A percentile compares a stretch with the other conserved stretches of the same genome.
Evolutionary conservation across 2,888 invertebrate species (phyloP).

Genomic region (Leucophenga montana): DNA sequence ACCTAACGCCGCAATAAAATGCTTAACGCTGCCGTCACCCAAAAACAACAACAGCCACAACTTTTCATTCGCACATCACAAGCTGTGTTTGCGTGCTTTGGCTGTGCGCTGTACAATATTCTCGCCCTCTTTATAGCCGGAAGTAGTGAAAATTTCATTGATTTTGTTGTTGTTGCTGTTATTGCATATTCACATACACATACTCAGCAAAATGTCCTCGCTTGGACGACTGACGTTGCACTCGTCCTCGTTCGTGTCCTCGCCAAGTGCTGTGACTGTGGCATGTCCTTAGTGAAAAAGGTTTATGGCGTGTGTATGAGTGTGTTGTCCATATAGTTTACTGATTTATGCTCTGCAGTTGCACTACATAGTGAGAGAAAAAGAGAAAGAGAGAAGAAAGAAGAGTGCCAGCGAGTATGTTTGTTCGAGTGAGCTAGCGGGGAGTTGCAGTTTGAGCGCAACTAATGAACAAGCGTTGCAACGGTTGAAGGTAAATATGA

Average conservation of each 20-base stretch:
- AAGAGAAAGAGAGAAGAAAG: too few species aligned
- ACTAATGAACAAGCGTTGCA: too few species aligned
- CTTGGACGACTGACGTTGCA: constrained; percentile 48
- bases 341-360: constrained; percentile 49
- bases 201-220: constrained; percentile 47
- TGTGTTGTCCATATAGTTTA: constrained; percentile 48
- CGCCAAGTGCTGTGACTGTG: constrained; percentile 22
- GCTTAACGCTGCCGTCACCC: neutral
- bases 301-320: constrained; percentile 27
- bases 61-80: constrained; percentile 28
- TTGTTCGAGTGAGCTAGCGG: neutral
- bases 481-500: neutral
- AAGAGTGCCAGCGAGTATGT: too few species aligned
- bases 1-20: constrained; percentile 10
- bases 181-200: constrained; percentile 42
- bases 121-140: constrained; percentile 40
- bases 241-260: constrained; percentile 1
- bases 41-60: constrained; percentile 38
- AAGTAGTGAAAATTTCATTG: constrained; percentile 64
- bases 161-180: constrained; percentile 50
- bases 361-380: neutral
- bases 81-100: constrained; percentile 7
- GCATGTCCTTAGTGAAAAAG: constrained; percentile 49
- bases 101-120: neutral
- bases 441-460: too few species aligned